A percentile compares a stretch with the other conserved stretches of the same genome.
Evolutionary conservation across 2,888 invertebrate species (phyloP).

Genomic region (Hemistola chrysoprasaria): DNA sequence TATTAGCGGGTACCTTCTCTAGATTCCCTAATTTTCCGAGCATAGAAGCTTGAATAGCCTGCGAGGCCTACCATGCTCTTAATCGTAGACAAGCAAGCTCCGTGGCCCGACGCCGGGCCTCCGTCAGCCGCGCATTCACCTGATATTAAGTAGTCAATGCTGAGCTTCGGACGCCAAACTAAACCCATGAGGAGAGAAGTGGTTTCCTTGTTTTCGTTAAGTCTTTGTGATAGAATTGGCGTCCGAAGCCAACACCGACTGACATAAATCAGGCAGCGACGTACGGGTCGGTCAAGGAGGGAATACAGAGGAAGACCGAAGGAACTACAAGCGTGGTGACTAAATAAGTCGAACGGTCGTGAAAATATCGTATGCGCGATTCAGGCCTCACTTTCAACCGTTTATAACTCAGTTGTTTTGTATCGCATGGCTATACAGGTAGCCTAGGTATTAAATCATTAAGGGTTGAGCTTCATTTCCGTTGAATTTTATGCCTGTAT

Average conservation of each 20-base stretch:
- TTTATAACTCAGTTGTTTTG: conserved; percentile 7
- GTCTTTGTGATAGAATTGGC: conserved; percentile 10
- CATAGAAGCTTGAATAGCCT: conserved; percentile 25
- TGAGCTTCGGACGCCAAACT: conserved; percentile 26
- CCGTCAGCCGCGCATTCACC: conserved; percentile 19
- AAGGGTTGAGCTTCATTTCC: no score
- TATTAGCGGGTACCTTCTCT: conserved; percentile 29
- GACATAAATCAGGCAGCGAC: conserved; percentile 14
- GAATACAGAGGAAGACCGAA: conserved; percentile 26
- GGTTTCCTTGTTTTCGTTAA: conserved; percentile 6
- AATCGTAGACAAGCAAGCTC: conserved; percentile 25
- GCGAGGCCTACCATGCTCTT: conserved; percentile 6
- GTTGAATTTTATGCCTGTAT: no score
- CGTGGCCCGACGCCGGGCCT: conserved; percentile 22
- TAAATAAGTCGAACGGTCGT: background rate
- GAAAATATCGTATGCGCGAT: conserved; percentile 24
- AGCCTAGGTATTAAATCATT: no score
- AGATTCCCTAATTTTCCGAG: conserved; percentile 23
- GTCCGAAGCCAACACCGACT: conserved; percentile 25
- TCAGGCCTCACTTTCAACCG: conserved; percentile 6
- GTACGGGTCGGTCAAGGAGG: conserved; percentile 24
- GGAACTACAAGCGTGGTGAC: background rate
- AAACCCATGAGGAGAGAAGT: conserved; percentile 15
- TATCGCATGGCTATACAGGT: no score
- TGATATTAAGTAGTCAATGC: conserved; percentile 18